Evolutionary conservation across 2,113 vertebrate genomes (phyloP), one percentile per base, ranked within the genome.

Genomic region (Brachirus orientalis): DNA sequence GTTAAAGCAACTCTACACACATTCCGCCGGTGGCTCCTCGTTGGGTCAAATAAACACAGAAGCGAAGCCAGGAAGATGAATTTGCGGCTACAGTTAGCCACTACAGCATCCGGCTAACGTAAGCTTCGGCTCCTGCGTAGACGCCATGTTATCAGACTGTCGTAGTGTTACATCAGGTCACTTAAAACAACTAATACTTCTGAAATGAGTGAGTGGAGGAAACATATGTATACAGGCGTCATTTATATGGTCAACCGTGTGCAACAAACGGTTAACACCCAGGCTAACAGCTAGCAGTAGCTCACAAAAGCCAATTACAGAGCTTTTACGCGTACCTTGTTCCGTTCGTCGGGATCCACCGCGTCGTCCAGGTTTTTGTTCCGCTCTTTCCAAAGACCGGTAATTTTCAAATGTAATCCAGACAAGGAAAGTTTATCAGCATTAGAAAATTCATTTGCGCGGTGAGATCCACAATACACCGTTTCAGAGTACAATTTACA

Each of bases 381-480:
- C 51, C 50, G 41, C 68, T 58, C 45, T 18, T 64, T 63, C 35
- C 40, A 28, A 20, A 28, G 46, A 36, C 59, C 59, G 44, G 75
- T 74, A 59, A 14, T 22, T 83, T 88, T 89, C 20, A 87, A 90
- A 90, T 56, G 3, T 12, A 84, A 77, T 69, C 83, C 64, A 63
- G 82, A 81, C 53, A 69, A 69, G 20, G 45, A 55, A 45, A 14
- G 62, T 85, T 85, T 75, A 45, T 72, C 35, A 84, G 80, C 75
- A 73, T 85, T 84, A 59, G 57, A 82, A 75, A 76, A 77, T 59
- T 86, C 91, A 92, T 91, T 92, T 90, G 89, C 92, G 91, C 92
- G 92, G 90, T 92, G 86, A 86, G 88, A 75, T 71, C 78, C 38
- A 77, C 67, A 85, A 82, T 76, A 69, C 70, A 43, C 71, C 20